Evolutionary conservation across 2,113 vertebrate genomes (phyloP).

Genomic region (Enhydra lutris): DNA sequence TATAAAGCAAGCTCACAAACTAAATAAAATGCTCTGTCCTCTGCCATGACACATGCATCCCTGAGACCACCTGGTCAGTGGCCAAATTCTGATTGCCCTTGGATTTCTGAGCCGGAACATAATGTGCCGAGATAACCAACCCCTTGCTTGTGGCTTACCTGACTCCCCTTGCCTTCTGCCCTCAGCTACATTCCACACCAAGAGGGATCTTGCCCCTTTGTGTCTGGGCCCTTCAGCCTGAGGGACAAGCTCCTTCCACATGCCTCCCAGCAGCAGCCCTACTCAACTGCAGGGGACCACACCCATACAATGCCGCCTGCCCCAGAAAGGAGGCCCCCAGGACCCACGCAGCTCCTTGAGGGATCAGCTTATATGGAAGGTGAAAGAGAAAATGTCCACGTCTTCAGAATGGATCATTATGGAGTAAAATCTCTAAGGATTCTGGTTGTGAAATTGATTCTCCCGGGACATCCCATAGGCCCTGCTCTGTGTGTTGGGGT

Average conservation of each 20-base stretch:
- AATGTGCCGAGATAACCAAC: neutral
- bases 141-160: neutral
- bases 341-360: neutral
- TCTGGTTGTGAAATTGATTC: neutral
- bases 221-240: too few species aligned
- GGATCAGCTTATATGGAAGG: neutral
- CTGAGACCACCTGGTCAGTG: neutral
- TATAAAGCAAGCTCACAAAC: neutral
- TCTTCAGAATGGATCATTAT: neutral
- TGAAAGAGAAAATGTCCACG: neutral
- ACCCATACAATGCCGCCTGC: neutral
- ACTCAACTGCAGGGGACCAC: too few species aligned
- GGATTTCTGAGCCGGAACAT: neutral
- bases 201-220: neutral
- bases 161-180: neutral
- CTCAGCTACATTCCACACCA: too few species aligned
- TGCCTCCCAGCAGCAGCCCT: neutral
- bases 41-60: neutral
- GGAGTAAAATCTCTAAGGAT: neutral
- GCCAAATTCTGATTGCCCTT: neutral
- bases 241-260: neutral
- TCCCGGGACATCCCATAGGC: neutral
- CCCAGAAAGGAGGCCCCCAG: neutral
- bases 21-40: neutral
- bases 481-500: neutral